Conservation (phyloP, 2,888 invertebrate species). For the Trissoscelio sp. region DNA sequence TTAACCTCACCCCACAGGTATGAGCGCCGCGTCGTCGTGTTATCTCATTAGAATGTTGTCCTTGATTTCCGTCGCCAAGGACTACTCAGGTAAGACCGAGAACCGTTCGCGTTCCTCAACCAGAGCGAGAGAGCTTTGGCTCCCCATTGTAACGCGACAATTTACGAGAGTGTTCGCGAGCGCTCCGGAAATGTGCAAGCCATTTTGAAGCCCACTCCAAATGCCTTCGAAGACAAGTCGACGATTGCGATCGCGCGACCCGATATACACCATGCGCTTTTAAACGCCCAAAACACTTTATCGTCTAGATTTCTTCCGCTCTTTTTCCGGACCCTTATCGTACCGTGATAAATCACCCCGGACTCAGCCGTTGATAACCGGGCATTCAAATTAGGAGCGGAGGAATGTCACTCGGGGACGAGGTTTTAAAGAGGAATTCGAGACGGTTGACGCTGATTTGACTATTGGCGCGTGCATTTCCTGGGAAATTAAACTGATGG, state of each 20-base stretch:
- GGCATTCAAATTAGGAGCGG: constrained; percentile 37
- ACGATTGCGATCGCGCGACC: constrained; percentile 37
- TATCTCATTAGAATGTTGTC: constrained; percentile 67
- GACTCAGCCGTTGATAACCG: constrained; percentile 36
- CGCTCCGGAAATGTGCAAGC: constrained; percentile 42
- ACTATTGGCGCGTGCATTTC: constrained; percentile 11
- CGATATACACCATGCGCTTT: too few relatives aligned
- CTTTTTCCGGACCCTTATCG: constrained; percentile 46
- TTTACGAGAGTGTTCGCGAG: constrained; percentile 34
- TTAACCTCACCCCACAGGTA: constrained; percentile 56
- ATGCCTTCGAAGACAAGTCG: constrained; percentile 28
- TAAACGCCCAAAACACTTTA: not conserved
- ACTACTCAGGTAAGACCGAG: constrained; percentile 53
- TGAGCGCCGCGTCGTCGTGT: constrained; percentile 46
- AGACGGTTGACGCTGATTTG: constrained; percentile 7
- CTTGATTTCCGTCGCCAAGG: constrained; percentile 61
- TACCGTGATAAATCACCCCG: constrained; percentile 40
- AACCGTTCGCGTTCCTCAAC: constrained; percentile 20
- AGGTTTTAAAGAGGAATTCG: constrained; percentile 31
- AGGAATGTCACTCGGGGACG: constrained; percentile 11
- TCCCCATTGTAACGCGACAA: constrained; percentile 44
- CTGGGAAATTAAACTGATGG: not conserved
- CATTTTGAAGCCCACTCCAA: constrained; percentile 37
- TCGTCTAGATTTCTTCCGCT: constrained; percentile 7
- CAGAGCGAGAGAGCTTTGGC: too few relatives aligned